phyloP scores from a whole-genome alignment of 1,140 invertebrate genomes.

The Galendromus occidentalis region DNA sequence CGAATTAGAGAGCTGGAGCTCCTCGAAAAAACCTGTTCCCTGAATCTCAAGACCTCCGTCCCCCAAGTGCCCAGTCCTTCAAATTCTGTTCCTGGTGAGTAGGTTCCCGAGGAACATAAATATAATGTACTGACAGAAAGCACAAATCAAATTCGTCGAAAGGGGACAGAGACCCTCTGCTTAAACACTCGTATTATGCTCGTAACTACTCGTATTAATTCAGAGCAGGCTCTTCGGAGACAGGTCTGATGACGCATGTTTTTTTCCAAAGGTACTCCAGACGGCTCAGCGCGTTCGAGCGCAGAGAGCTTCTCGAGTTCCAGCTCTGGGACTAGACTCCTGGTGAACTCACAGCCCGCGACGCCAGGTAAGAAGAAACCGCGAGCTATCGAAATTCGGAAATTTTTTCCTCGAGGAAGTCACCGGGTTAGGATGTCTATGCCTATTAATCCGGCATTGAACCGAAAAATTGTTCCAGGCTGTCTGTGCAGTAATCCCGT shows the following conservation, averaged over 20 bases:
- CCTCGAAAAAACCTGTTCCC: too few relatives aligned
- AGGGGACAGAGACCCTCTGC: too few relatives aligned
- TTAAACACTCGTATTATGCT: too few relatives aligned
- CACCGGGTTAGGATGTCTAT: background rate
- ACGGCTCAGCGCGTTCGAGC: background rate
- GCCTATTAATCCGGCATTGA: background rate
- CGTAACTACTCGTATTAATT: too few relatives aligned
- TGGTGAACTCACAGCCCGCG: background rate
- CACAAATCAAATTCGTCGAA: too few relatives aligned
- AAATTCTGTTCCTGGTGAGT: too few relatives aligned
- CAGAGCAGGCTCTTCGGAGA: too few relatives aligned
- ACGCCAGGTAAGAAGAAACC: background rate
- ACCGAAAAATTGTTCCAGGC: background rate
- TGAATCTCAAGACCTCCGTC: too few relatives aligned
- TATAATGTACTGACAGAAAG: too few relatives aligned
- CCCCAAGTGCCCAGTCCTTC: too few relatives aligned
- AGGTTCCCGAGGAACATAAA: too few relatives aligned
- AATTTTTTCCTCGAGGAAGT: background rate
- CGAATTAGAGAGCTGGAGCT: too few relatives aligned
- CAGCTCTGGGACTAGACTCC: background rate
- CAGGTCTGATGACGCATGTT: background rate
- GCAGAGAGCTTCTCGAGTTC: conserved; percentile 2
- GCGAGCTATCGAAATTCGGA: background rate
- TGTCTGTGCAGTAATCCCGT: background rate
- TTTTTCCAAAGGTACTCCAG: background rate